These are phyloP conservation scores for Acleris sparsana DNA, from an alignment of 2,888 invertebrate genomes.

Conservation along the genomic window DNA sequence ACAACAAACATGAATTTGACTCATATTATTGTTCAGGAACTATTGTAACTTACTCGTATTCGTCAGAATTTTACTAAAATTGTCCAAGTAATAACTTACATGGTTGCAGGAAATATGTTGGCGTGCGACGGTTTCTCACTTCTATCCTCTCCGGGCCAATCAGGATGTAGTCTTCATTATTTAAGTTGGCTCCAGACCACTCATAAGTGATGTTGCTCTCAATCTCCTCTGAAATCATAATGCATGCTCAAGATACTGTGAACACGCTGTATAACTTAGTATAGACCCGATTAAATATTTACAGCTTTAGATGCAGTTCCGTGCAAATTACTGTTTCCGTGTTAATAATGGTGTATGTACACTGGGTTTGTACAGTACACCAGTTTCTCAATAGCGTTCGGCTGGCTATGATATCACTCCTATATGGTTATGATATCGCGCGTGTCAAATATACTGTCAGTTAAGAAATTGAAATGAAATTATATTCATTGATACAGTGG, in stretches of 20 bases:
- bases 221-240: slow-evolving; percentile 63
- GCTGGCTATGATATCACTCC: too few relatives aligned
- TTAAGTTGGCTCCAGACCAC: slow-evolving; percentile 60
- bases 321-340: background rate
- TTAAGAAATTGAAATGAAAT: too few relatives aligned
- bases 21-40: too few relatives aligned
- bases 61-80: too few relatives aligned
- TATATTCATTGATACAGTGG: too few relatives aligned
- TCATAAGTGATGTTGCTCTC: slow-evolving; percentile 72
- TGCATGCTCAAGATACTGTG: slow-evolving; percentile 4
- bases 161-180: slow-evolving; percentile 70
- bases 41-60: too few relatives aligned
- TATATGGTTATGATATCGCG: too few relatives aligned
- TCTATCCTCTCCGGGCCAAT: slow-evolving; percentile 71
- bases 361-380: too few relatives aligned
- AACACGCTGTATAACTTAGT: background rate
- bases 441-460: too few relatives aligned
- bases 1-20: too few relatives aligned
- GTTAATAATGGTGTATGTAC: too few relatives aligned
- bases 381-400: too few relatives aligned
- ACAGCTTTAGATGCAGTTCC: background rate
- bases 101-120: slow-evolving; percentile 70
- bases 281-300: background rate
- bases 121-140: slow-evolving; percentile 65
- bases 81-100: slow-evolving; percentile 49